These are phyloP conservation scores for Gerosis bhagava DNA, from an alignment of 2,888 invertebrate genomes.

Conservation along the genomic window DNA sequence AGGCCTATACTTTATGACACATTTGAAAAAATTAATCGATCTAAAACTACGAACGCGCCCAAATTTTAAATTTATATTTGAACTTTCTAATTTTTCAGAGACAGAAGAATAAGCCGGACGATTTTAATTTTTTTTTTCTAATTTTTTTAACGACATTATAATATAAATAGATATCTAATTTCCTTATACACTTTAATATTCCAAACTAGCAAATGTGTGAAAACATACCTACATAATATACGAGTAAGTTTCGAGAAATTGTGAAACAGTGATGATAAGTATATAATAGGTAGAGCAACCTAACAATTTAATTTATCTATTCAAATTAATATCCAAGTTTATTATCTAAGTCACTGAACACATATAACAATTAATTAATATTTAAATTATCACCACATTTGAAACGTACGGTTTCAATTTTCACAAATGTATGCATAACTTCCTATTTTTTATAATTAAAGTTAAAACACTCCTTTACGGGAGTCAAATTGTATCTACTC, in stretches of 20 bases:
- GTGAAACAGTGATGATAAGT: conserved; percentile 35
- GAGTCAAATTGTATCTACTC: too few species aligned
- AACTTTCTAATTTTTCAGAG: conserved; percentile 2
- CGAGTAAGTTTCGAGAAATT: conserved; percentile 28
- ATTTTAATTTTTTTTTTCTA: conserved; percentile 16
- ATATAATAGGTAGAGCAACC: conserved; percentile 47
- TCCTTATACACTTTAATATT: conserved; percentile 10
- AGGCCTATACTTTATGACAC: conserved; percentile 58
- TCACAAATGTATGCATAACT: too few species aligned
- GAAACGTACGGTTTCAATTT: too few species aligned
- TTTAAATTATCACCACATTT: conserved; percentile 4
- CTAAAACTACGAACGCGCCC: conserved; percentile 21
- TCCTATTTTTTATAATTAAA: too few species aligned
- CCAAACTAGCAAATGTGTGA: conserved; percentile 21
- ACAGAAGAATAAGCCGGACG: conserved; percentile 21
- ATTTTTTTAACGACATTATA: conserved; percentile 4
- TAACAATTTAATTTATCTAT: conserved; percentile 44
- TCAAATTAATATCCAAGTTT: conserved; percentile 62
- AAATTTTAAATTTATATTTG: conserved; percentile 9
- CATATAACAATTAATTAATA: conserved; percentile 39
- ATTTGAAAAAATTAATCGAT: conserved; percentile 19
- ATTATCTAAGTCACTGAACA: conserved; percentile 70
- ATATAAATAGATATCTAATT: conserved; percentile 10
- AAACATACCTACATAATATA: conserved; percentile 3
- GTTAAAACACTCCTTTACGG: too few species aligned